A percentile compares a stretch with the other conserved stretches of the same genome.
Conservation (phyloP, 2,888 invertebrate species). For the Chesias legatella region DNA sequence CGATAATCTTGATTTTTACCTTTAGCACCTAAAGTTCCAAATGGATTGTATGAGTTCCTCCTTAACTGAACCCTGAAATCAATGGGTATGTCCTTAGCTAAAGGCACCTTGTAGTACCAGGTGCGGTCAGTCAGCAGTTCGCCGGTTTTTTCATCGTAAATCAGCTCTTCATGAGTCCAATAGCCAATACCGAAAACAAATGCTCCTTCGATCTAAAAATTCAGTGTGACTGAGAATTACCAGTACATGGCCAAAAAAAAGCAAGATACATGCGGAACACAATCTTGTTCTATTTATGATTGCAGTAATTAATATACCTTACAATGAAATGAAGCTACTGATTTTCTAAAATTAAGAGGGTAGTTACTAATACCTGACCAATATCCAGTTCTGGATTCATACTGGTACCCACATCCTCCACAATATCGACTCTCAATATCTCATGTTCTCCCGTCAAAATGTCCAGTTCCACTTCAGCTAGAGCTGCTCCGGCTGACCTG, state of each 20-base stretch:
- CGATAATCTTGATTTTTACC: too few species aligned
- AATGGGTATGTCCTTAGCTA: conserved; percentile 87
- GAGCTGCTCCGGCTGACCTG: conserved; percentile 76
- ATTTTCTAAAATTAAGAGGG: too few species aligned
- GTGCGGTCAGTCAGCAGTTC: conserved; percentile 86
- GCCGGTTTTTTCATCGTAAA: conserved; percentile 83
- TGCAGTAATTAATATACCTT: too few species aligned
- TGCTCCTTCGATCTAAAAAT: conserved; percentile 84
- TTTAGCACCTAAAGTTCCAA: conserved; percentile 56
- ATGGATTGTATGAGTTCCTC: conserved; percentile 83
- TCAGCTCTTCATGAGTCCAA: conserved; percentile 86
- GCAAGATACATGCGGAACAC: too few species aligned
- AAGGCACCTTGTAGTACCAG: conserved; percentile 89
- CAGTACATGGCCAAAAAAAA: too few species aligned
- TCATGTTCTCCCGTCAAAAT: conserved; percentile 86
- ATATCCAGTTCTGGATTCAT: conserved; percentile 84
- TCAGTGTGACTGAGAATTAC: too few species aligned
- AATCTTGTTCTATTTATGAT: too few species aligned
- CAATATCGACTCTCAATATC: conserved; percentile 81
- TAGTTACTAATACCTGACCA: conserved; percentile 74
- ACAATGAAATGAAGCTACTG: too few species aligned
- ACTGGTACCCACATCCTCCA: conserved; percentile 84
- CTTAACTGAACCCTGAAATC: conserved; percentile 86
- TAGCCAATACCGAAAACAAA: conserved; percentile 88
- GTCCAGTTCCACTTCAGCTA: conserved; percentile 86